Percentiles rank a stretch among this genome's conserved stretches.
phyloP scores from a whole-genome alignment of 2,797 vertebrate genomes.

The Eulemur mongoz region DNA sequence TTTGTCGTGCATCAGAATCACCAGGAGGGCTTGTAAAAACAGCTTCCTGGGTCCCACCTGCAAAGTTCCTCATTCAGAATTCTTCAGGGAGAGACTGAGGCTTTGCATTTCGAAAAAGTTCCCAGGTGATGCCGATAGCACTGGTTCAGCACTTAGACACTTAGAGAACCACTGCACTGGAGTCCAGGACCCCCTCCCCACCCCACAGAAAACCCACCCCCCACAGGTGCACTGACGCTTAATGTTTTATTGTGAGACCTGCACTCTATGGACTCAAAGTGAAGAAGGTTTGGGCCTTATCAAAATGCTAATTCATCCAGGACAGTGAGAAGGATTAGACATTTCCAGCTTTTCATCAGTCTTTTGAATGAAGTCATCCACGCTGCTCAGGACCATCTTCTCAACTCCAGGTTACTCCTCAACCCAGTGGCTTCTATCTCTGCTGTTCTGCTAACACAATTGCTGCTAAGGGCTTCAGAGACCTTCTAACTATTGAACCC shows the following conservation, averaged over 20 bases:
- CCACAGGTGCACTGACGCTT: not conserved
- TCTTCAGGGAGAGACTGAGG: not conserved
- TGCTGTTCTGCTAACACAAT: not conserved
- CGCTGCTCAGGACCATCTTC: not conserved
- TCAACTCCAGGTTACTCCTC: not conserved
- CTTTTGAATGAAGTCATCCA: not conserved
- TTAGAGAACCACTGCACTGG: not conserved
- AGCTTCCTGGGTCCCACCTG: not conserved
- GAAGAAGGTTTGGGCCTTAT: not conserved
- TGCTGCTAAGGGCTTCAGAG: not conserved
- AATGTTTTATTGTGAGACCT: not conserved
- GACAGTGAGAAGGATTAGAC: too few species aligned
- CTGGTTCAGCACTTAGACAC: not conserved
- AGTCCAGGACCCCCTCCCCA: not conserved
- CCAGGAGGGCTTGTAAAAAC: not conserved
- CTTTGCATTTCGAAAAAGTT: not conserved
- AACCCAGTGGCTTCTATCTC: not conserved
- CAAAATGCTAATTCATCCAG: not conserved
- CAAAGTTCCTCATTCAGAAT: not conserved
- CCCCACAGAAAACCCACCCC: not conserved
- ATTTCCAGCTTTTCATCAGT: not conserved
- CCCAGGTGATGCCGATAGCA: not conserved
- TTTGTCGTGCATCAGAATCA: not conserved
- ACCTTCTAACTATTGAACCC: not conserved
- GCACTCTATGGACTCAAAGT: not conserved